A percentile compares a stretch with the other conserved stretches of the same genome.
These are phyloP conservation scores for Cephus nigrinus DNA, from an alignment of 2,888 invertebrate genomes.

Conservation along the genomic window DNA sequence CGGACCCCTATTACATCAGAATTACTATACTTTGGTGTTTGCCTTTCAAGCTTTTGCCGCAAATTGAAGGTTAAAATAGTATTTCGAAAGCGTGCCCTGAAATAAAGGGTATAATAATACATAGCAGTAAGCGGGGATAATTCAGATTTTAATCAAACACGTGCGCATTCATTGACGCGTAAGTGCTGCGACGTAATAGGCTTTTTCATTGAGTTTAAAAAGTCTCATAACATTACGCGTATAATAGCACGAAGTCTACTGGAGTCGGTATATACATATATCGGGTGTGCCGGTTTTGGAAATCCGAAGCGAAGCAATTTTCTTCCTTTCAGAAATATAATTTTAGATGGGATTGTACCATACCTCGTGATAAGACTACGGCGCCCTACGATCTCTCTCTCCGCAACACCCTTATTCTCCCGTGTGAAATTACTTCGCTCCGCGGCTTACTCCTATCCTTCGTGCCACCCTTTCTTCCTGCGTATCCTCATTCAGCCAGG, in stretches of 20 bases:
- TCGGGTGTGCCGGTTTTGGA: no score
- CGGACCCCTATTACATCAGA: slow-evolving; percentile 32
- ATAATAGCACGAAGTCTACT: no score
- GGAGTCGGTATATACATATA: no score
- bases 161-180: slow-evolving; percentile 18
- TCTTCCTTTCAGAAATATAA: slow-evolving; percentile 60
- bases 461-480: slow-evolving; percentile 47
- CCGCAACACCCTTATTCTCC: slow-evolving; percentile 27
- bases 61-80: slow-evolving; percentile 25
- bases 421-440: slow-evolving; percentile 66
- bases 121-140: no score
- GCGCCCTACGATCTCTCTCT: slow-evolving; percentile 29
- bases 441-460: slow-evolving; percentile 63
- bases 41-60: slow-evolving; percentile 29
- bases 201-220: no score
- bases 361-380: slow-evolving; percentile 57
- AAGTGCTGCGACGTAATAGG: neutral
- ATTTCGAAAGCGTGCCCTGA: neutral
- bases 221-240: no score
- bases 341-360: slow-evolving; percentile 52
- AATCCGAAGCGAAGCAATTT: slow-evolving; percentile 49
- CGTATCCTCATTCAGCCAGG: slow-evolving; percentile 62
- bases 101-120: no score
- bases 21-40: slow-evolving; percentile 24
- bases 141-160: no score